These are phyloP conservation scores for Lepus oiostolus DNA, from an alignment of 2,797 vertebrate genomes.

Conservation along the genomic window DNA sequence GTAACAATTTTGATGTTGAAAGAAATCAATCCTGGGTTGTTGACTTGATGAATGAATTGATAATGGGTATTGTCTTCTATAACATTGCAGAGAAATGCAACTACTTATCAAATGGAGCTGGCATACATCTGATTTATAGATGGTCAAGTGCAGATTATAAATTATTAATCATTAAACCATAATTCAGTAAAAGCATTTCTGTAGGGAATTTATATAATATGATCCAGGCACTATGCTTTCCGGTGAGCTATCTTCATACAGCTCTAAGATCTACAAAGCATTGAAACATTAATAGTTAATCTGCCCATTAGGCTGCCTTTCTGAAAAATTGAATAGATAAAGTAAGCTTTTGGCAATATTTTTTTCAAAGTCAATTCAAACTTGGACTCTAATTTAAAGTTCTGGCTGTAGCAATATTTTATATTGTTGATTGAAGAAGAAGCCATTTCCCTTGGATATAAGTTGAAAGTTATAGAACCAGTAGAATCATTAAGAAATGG, in stretches of 20 bases:
- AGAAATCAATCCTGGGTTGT: background rate
- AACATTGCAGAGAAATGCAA: constrained; percentile 30
- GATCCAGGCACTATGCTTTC: constrained; percentile 61
- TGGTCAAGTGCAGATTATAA: constrained; percentile 50
- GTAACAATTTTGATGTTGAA: constrained; percentile 48
- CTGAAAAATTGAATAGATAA: constrained; percentile 71
- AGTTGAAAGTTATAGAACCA: background rate
- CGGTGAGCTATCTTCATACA: constrained; percentile 69
- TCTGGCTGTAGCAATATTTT: constrained; percentile 36
- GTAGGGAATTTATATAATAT: constrained; percentile 75
- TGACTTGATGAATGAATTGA: constrained; percentile 45
- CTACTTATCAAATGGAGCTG: constrained; percentile 61
- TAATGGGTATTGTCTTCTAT: background rate
- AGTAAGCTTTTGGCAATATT: constrained; percentile 71
- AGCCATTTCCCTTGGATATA: constrained; percentile 4
- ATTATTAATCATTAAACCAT: constrained; percentile 81
- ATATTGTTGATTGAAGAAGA: constrained; percentile 44
- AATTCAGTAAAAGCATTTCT: constrained; percentile 77
- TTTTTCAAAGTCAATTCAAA: constrained; percentile 45
- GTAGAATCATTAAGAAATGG: background rate
- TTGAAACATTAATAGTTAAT: constrained; percentile 80
- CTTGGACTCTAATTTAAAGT: constrained; percentile 20
- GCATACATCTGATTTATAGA: constrained; percentile 41
- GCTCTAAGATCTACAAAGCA: constrained; percentile 57
- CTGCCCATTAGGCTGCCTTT: constrained; percentile 76